Percentiles rank a stretch among this genome's conserved stretches.
These are phyloP conservation scores for Vidua macroura DNA, from an alignment of 2,113 vertebrate genomes.

Conservation along the genomic window DNA sequence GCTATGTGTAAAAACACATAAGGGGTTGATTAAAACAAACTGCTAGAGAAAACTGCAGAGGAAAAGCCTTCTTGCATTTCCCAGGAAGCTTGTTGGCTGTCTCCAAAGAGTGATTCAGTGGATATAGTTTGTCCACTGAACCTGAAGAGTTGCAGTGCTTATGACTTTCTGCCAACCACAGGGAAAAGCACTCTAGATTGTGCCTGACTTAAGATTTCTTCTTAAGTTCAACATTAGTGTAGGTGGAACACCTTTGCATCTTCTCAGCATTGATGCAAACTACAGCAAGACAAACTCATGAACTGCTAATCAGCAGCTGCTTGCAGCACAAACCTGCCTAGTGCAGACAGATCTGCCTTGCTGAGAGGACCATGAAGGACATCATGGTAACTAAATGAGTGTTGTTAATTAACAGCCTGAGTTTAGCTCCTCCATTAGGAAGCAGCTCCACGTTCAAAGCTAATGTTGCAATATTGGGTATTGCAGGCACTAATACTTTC, in stretches of 20 bases:
- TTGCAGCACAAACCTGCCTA: neutral
- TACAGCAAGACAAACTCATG: neutral
- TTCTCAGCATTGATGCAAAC: neutral
- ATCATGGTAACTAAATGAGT: neutral
- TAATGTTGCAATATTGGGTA: neutral
- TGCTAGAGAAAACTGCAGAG: neutral
- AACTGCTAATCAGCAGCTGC: neutral
- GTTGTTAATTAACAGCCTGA: neutral
- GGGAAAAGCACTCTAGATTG: neutral
- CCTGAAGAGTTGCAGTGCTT: neutral
- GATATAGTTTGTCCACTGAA: neutral
- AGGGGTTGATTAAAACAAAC: neutral
- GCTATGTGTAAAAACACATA: neutral
- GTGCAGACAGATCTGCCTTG: neutral
- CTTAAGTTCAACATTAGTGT: neutral
- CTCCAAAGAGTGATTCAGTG: neutral
- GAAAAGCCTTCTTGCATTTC: neutral
- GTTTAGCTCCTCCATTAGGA: neutral
- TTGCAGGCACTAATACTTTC: neutral
- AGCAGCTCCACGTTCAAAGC: neutral
- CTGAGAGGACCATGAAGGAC: neutral
- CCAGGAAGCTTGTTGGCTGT: neutral
- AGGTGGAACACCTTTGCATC: neutral
- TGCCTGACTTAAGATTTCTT: neutral
- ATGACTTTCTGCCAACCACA: neutral